A percentile compares a stretch with the other conserved stretches of the same genome.
These are phyloP conservation scores for Cygnus atratus DNA, from an alignment of 2,113 vertebrate species.

Conservation along the genomic window DNA sequence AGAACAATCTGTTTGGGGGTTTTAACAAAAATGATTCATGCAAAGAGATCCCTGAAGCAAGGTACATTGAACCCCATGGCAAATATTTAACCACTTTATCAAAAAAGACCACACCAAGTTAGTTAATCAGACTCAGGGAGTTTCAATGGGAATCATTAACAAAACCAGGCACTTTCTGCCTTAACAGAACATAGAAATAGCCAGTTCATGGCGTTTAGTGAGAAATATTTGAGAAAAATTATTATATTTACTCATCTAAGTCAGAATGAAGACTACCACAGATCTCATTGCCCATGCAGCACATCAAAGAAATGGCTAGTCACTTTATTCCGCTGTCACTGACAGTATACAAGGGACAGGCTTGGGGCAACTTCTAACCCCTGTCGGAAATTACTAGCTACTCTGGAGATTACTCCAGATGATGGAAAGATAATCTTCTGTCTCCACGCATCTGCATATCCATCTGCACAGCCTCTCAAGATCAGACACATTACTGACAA, in stretches of 20 bases:
- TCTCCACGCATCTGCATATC: constrained; percentile 63
- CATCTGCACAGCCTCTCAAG: constrained; percentile 61
- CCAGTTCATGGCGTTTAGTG: background rate
- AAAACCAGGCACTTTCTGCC: background rate
- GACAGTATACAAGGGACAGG: background rate
- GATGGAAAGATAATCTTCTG: constrained; percentile 58
- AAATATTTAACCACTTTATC: background rate
- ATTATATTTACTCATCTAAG: background rate
- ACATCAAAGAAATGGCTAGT: background rate
- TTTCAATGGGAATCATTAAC: background rate
- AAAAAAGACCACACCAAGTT: background rate
- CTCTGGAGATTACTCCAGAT: constrained; percentile 65
- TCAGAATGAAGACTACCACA: background rate
- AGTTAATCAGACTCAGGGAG: background rate
- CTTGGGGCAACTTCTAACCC: constrained; percentile 21
- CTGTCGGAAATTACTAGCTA: constrained; percentile 52
- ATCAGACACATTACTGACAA: constrained; percentile 65
- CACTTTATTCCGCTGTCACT: constrained; percentile 23
- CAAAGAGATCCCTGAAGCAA: background rate
- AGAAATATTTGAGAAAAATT: background rate
- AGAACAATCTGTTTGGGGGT: constrained; percentile 16
- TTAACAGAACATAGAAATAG: background rate
- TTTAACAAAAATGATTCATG: background rate
- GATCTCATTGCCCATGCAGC: background rate
- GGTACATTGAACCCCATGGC: background rate